Conservation (phyloP, 2,113 vertebrate species). For the Copsychus sechellarum region DNA sequence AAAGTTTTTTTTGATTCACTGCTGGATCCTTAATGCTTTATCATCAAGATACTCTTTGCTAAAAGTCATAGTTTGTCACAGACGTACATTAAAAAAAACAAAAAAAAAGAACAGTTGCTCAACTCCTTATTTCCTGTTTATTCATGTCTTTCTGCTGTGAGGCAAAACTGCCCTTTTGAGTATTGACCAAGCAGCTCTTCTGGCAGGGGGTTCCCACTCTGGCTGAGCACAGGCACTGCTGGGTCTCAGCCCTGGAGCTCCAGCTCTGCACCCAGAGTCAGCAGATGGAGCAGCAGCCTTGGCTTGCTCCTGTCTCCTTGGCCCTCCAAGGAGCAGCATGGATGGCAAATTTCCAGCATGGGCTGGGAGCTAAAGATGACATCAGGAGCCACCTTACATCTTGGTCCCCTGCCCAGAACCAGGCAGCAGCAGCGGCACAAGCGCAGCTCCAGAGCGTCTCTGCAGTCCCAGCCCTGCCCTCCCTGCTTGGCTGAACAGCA, state of each 20-base stretch:
- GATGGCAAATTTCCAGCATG: background rate
- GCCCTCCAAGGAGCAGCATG: background rate
- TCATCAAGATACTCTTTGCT: background rate
- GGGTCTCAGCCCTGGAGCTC: background rate
- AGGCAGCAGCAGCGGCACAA: rapidly evolving
- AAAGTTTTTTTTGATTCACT: background rate
- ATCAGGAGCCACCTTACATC: background rate
- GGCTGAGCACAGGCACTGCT: background rate
- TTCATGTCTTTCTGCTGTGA: background rate
- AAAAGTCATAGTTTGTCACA: background rate
- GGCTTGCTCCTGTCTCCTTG: background rate
- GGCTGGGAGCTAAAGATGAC: background rate
- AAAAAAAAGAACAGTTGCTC: background rate
- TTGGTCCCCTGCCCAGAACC: background rate
- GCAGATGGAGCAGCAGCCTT: conserved; percentile 41
- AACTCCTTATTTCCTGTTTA: background rate
- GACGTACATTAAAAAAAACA: background rate
- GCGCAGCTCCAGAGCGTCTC: rapidly evolving
- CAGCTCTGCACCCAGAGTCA: rapidly evolving
- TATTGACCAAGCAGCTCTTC: background rate
- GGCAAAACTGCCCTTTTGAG: background rate
- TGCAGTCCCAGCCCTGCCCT: background rate
- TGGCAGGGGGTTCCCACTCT: background rate
- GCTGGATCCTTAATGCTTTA: background rate
- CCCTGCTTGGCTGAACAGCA: rapidly evolving